These are phyloP conservation scores for Coryphaenoides rupestris DNA, from an alignment of 2,113 vertebrate species.

Conservation along the genomic window DNA sequence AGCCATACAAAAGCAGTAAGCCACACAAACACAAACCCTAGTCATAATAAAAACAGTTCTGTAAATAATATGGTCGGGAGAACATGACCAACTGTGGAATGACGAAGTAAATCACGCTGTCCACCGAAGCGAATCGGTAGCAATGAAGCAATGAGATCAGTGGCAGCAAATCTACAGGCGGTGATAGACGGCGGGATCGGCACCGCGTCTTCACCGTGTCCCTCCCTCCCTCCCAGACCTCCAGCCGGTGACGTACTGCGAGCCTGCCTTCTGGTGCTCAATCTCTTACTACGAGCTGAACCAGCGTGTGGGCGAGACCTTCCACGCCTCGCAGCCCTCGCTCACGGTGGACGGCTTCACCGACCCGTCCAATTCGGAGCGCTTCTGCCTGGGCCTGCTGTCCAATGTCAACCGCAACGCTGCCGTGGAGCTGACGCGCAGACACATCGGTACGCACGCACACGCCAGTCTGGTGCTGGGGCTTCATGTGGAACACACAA, in stretches of 20 bases:
- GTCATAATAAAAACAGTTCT: too few relatives aligned
- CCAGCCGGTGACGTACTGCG: conserved; percentile 97
- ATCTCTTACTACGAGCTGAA: conserved; percentile 99
- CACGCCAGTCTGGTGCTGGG: too few relatives aligned
- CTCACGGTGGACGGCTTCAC: conserved; percentile 98
- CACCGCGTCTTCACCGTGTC: background rate
- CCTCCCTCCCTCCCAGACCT: conserved; percentile 74
- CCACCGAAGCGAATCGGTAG: too few relatives aligned
- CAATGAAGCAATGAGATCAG: too few relatives aligned
- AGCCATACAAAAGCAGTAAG: too few relatives aligned
- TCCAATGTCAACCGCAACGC: conserved; percentile 97
- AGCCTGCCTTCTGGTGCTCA: conserved; percentile 98
- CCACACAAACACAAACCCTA: too few relatives aligned
- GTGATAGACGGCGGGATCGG: too few relatives aligned
- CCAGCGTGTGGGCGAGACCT: conserved; percentile 97
- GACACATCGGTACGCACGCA: conserved; percentile 86
- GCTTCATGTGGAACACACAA: too few relatives aligned
- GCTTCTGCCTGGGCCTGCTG: conserved; percentile 94
- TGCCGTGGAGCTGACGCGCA: conserved; percentile 89
- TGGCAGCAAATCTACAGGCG: too few relatives aligned
- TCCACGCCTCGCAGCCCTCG: conserved; percentile 96
- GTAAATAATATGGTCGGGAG: too few relatives aligned
- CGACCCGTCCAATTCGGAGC: conserved; percentile 95
- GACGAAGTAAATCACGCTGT: too few relatives aligned
- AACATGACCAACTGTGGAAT: too few relatives aligned